Percentiles rank a stretch among this genome's conserved stretches.
Evolutionary conservation across 2,888 invertebrate species (phyloP).

Genomic region (Drosophila eohydei): DNA sequence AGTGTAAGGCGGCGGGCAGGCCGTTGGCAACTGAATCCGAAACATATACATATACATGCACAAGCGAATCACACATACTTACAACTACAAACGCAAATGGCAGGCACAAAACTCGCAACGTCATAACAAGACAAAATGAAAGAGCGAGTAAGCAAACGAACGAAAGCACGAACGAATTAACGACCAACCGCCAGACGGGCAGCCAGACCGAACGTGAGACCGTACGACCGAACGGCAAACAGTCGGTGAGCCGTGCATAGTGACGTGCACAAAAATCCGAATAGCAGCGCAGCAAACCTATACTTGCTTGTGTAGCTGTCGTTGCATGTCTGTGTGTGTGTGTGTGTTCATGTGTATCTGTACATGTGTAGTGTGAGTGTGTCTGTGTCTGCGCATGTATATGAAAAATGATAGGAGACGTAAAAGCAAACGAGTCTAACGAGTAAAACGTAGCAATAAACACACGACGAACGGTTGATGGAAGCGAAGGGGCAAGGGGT

Average conservation of each 20-base stretch:
- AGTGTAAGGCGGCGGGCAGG: constrained; percentile 66
- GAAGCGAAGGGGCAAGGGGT: constrained; percentile 4
- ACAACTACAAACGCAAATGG: constrained; percentile 24
- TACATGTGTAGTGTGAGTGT: background rate
- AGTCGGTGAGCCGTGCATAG: constrained; percentile 50
- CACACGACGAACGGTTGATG: constrained; percentile 22
- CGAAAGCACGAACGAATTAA: constrained; percentile 32
- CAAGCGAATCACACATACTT: constrained; percentile 6
- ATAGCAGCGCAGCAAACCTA: constrained; percentile 27
- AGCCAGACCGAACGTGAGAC: constrained; percentile 20
- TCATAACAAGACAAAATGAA: constrained; percentile 67
- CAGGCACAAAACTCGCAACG: constrained; percentile 75
- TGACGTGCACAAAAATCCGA: constrained; percentile 71
- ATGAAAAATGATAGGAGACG: constrained; percentile 70
- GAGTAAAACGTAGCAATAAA: constrained; percentile 65
- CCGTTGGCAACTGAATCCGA: constrained; percentile 72
- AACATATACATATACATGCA: constrained; percentile 26
- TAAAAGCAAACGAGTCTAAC: constrained; percentile 68
- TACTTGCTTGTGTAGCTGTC: constrained; percentile 25
- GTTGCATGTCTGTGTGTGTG: constrained; percentile 15
- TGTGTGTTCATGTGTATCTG: constrained; percentile 35
- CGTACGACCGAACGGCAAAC: constrained; percentile 21
- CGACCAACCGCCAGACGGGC: constrained; percentile 21
- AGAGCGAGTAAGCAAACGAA: constrained; percentile 41
- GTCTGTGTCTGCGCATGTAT: constrained; percentile 16